A percentile compares a stretch with the other conserved stretches of the same genome.
phyloP scores from a whole-genome alignment of 2,888 invertebrate species.

The Dione juno region DNA sequence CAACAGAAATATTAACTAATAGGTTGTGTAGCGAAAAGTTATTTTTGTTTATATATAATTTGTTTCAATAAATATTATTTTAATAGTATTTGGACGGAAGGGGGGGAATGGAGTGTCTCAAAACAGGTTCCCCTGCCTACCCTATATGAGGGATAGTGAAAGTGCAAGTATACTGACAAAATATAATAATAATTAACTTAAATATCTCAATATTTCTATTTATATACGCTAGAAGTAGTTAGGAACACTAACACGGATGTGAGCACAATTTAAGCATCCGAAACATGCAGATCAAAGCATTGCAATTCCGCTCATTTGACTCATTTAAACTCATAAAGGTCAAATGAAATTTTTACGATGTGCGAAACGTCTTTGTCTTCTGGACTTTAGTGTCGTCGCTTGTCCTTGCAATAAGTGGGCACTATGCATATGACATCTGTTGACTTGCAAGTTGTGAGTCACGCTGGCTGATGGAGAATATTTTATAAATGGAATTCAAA shows the following conservation, averaged over 20 bases:
- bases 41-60: too few relatives aligned
- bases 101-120: too few relatives aligned
- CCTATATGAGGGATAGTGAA: too few relatives aligned
- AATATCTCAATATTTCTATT: background rate
- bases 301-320: conserved; percentile 60
- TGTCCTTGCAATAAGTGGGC: conserved; percentile 34
- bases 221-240: too few relatives aligned
- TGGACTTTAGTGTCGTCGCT: conserved; percentile 34
- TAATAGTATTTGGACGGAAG: too few relatives aligned
- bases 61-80: too few relatives aligned
- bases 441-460: conserved; percentile 1
- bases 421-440: conserved; percentile 14
- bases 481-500: background rate
- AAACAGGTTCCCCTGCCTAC: too few relatives aligned
- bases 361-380: conserved; percentile 46
- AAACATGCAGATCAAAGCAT: conserved; percentile 71
- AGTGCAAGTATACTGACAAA: too few relatives aligned
- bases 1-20: too few relatives aligned
- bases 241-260: background rate
- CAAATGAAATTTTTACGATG: conserved; percentile 47
- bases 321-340: conserved; percentile 50
- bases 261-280: conserved; percentile 53
- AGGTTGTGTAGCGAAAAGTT: too few relatives aligned
- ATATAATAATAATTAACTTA: too few relatives aligned
- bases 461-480: background rate